Conservation (phyloP, 2,113 vertebrate genomes). For the Eretmochelys imbricata region DNA sequence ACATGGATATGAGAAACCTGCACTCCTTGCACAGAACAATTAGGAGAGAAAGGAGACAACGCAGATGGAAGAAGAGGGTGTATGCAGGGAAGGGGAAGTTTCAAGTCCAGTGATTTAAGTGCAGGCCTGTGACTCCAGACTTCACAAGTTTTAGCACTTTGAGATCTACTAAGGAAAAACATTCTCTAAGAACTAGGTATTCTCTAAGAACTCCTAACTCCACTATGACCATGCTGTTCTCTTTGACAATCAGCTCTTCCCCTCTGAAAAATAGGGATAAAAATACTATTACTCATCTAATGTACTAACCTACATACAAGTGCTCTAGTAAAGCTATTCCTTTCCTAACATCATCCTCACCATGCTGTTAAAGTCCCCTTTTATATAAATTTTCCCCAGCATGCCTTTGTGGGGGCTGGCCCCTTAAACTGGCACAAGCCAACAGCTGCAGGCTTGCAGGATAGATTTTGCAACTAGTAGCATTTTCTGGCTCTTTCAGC, state of each 20-base stretch:
- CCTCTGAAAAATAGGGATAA: fast-evolving
- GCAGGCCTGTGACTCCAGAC: too few relatives aligned
- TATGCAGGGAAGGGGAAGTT: fast-evolving
- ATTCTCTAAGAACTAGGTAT: fast-evolving
- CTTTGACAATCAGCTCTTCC: fast-evolving
- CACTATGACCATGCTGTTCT: fast-evolving
- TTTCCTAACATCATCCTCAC: not conserved
- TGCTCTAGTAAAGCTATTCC: not conserved
- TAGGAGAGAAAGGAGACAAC: fast-evolving
- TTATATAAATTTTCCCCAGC: conserved; percentile 36
- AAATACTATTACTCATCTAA: not conserved
- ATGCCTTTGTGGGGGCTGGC: not conserved
- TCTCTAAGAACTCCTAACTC: too few relatives aligned
- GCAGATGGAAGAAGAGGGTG: fast-evolving
- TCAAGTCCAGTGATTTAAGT: not conserved
- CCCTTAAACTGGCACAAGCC: conserved; percentile 45
- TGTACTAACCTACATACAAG: not conserved
- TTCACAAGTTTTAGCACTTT: not conserved
- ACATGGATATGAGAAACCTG: fast-evolving
- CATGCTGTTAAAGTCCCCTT: not conserved
- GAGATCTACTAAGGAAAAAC: fast-evolving
- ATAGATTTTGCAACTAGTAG: not conserved
- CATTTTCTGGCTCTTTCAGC: fast-evolving
- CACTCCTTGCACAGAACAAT: not conserved
- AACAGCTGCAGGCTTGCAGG: not conserved